A percentile compares a stretch with the other conserved stretches of the same genome.
Evolutionary conservation across 1,140 invertebrate species (phyloP).

Genomic region (Metopolophium dirhodum): DNA sequence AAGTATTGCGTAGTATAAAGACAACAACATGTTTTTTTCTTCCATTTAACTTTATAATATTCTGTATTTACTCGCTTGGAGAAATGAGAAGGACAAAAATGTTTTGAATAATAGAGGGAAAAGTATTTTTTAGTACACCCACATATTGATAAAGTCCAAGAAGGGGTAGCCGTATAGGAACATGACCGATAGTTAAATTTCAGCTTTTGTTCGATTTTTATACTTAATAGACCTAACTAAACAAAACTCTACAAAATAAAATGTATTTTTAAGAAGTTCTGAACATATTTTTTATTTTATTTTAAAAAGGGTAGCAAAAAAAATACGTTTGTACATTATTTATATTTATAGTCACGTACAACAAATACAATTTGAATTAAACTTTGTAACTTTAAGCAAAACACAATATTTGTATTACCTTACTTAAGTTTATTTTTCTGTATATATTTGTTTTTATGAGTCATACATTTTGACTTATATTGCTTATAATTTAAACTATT

Average conservation of each 20-base stretch:
- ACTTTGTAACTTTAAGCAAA: conserved; percentile 2
- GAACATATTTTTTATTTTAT: neutral
- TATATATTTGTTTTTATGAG: neutral
- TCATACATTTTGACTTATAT: neutral
- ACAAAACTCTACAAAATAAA: neutral
- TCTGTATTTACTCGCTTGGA: neutral
- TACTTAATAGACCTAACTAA: neutral
- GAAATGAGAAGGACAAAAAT: neutral
- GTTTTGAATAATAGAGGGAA: neutral
- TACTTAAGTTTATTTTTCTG: neutral
- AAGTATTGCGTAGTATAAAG: neutral
- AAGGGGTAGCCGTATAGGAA: neutral
- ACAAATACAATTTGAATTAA: conserved; percentile 26
- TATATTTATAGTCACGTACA: neutral
- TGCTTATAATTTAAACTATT: neutral
- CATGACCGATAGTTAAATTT: neutral
- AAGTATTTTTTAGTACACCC: neutral
- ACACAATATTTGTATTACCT: neutral
- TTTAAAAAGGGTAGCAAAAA: neutral
- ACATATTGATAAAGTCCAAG: neutral
- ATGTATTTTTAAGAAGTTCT: conserved; percentile 4
- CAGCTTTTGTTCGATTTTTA: neutral
- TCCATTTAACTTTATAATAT: conserved; percentile 12
- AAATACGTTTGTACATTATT: neutral
- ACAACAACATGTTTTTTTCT: neutral